Conservation (phyloP, 1,140 invertebrate species). For the Aradophagus sp. region DNA sequence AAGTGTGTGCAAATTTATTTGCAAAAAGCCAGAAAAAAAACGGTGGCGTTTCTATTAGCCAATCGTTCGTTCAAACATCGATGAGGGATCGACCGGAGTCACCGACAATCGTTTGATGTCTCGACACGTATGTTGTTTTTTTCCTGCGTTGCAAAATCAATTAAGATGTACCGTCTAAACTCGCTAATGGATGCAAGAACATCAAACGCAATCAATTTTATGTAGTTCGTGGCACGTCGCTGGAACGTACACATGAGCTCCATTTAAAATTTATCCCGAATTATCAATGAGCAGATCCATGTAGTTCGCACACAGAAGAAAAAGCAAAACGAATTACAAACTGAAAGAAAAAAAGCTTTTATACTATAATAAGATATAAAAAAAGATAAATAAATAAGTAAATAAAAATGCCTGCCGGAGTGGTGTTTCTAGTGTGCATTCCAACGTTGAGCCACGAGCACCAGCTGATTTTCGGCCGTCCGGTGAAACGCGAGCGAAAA, state of each 20-base stretch:
- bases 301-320: no score
- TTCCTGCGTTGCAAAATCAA: constrained; percentile 39
- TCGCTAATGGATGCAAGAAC: constrained; percentile 42
- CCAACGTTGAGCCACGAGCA: constrained; percentile 78
- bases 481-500: constrained; percentile 58
- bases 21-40: no score
- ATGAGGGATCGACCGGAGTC: no score
- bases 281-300: no score
- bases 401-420: constrained; percentile 74
- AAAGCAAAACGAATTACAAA: no score
- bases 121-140: constrained; percentile 22
- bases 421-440: constrained; percentile 78
- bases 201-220: constrained; percentile 42
- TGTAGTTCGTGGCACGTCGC: constrained; percentile 25
- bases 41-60: no score
- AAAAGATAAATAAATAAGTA: no score
- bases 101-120: no score
- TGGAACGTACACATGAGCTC: constrained; percentile 11
- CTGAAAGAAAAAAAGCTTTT: no score
- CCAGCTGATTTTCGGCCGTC: constrained; percentile 73
- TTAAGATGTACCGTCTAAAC: constrained; percentile 51
- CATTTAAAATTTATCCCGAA: constrained; percentile 21
- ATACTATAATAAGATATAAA: no score
- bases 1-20: no score
- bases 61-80: no score